Evolutionary conservation across 1,140 invertebrate species (phyloP), one percentile per base, ranked within the genome.

Genomic region (Callitettix versicolor): DNA sequence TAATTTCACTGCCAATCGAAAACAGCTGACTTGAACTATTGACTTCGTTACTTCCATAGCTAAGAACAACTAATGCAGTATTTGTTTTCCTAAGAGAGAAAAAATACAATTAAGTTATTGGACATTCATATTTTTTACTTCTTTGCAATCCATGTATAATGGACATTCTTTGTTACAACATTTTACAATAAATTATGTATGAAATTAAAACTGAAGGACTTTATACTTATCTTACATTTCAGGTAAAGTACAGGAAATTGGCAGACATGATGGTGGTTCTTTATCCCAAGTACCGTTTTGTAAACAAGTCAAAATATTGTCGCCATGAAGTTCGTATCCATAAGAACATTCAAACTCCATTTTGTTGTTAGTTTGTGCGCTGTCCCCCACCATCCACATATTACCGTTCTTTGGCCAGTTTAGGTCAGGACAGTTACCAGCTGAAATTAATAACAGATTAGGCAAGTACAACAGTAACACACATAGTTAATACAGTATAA

Each of bases 231-330:
- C 67, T 63, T 56, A 67, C 65, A 44, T 22, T 57, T 61, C 63
- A 6, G 68, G 67, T 6, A 60, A 36, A 26, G 55, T 53, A 55
- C 68, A 69, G 42, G 59, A 66, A 34, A 63, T 49, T 21, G 60
- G 40, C 2, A 59, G 22, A 47, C 74, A 76, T 14, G 59, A 60
- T 1, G 72, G 69, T 4, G 65, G 60, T 7, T 65, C 53, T 47
- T 65, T 56, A 60, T 74, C 69, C 74, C 74, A 75, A 11, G 63
- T 58, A 56, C 76, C 76, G 56, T 68, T 69, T 30, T 71, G 63
- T 3, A 69, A 53, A 56, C 78, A 80, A 0, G 71, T 76, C 24
- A 76, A 49, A 5, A 70, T 60, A 30, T 57, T 59, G 43, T 72
- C 63, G 5, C 74, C 75, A 3, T 62, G 55, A 14, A 76, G 56